These are phyloP conservation scores for Cinara cedri DNA, from an alignment of 2,888 invertebrate species.

Conservation along the genomic window DNA sequence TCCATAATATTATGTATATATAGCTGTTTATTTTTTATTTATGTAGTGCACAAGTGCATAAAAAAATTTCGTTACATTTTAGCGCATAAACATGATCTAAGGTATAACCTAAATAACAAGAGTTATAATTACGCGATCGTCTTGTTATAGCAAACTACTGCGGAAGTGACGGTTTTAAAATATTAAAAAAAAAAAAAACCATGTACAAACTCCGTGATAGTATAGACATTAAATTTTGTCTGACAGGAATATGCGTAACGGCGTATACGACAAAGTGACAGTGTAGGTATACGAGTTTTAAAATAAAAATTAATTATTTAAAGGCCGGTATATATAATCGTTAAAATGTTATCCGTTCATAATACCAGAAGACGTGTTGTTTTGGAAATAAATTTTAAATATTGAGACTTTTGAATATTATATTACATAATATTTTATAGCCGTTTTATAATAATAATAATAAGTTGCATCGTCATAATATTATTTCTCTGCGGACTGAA, in stretches of 20 bases:
- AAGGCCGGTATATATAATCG: background rate
- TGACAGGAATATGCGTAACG: conserved; percentile 14
- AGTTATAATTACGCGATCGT: too few relatives aligned
- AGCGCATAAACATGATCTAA: too few relatives aligned
- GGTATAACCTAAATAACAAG: too few relatives aligned
- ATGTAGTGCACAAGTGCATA: too few relatives aligned
- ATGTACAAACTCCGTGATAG: background rate
- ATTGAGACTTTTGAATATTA: background rate
- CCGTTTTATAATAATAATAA: too few relatives aligned
- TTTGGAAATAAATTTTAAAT: conserved; percentile 8
- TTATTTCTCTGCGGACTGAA: background rate
- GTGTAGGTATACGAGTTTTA: background rate
- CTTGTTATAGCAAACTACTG: background rate
- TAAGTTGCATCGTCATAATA: too few relatives aligned
- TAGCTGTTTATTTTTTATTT: too few relatives aligned
- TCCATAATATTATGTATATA: too few relatives aligned
- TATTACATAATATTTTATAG: too few relatives aligned
- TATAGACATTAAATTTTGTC: background rate
- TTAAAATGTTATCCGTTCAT: background rate
- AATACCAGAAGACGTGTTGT: background rate
- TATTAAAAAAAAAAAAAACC: background rate
- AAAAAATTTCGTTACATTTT: too few relatives aligned
- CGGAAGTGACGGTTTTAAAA: background rate
- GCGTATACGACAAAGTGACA: too few relatives aligned
- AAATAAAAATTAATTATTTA: conserved; percentile 34